phyloP scores from a whole-genome alignment of 92 coral and sea anemone species.

The Virgularia gustaviana region DNA sequence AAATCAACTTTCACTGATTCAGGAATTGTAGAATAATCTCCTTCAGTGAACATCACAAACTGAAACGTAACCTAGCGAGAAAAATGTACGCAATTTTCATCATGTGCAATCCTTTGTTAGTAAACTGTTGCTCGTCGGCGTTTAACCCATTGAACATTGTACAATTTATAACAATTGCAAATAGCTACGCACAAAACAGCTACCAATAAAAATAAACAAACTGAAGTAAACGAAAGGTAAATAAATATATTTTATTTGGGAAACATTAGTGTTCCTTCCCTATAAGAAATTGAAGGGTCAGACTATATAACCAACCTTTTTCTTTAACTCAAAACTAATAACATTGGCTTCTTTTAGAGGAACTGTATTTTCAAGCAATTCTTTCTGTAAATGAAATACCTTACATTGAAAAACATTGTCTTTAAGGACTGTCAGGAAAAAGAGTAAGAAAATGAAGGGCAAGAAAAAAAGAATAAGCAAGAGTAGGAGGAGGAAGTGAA shows the following conservation, averaged over 20 bases:
- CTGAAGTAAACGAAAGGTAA: too few species aligned
- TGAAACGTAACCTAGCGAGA: slow-evolving; percentile 76
- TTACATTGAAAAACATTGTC: not conserved
- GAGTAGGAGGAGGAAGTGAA: too few species aligned
- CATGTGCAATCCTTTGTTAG: too few species aligned
- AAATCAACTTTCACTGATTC: slow-evolving; percentile 49
- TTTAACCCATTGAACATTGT: not conserved
- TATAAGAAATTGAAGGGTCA: too few species aligned
- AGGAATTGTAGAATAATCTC: slow-evolving; percentile 78
- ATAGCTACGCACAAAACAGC: not conserved
- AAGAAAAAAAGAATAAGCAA: not conserved
- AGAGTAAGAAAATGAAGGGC: not conserved
- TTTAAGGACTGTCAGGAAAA: not conserved
- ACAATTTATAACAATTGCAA: not conserved
- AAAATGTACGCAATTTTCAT: too few species aligned
- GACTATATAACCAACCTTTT: too few species aligned
- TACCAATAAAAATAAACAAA: too few species aligned
- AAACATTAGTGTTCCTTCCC: too few species aligned
- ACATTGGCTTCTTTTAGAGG: slow-evolving; percentile 93
- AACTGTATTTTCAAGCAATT: slow-evolving; percentile 80
- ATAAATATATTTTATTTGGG: too few species aligned
- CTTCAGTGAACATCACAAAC: slow-evolving; percentile 69
- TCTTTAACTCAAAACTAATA: slow-evolving; percentile 84
- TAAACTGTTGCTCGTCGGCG: not conserved
- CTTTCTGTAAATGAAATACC: slow-evolving; percentile 57